These are phyloP conservation scores for Grallaria varia DNA, from an alignment of 2,113 vertebrate species.

Conservation along the genomic window DNA sequence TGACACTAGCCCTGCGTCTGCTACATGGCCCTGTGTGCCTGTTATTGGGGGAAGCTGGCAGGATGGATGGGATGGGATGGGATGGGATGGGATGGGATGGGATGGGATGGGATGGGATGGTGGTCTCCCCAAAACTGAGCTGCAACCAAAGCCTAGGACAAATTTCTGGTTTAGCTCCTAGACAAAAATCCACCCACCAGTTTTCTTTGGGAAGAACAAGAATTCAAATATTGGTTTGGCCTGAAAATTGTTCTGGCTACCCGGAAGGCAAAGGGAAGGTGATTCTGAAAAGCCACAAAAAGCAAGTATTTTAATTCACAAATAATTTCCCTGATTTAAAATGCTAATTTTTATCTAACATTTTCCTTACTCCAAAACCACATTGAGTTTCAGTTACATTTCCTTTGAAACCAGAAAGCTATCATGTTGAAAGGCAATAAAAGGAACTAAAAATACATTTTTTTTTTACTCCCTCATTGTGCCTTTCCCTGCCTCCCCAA, in stretches of 20 bases:
- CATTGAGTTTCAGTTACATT: conserved; percentile 25
- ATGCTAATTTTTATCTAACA: conserved; percentile 32
- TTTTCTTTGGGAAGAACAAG: conserved; percentile 16
- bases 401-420: conserved; percentile 25
- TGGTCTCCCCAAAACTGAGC: background rate
- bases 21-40: rapidly evolving
- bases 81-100: background rate
- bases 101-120: background rate
- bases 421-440: conserved; percentile 9
- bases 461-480: background rate
- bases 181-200: conserved; percentile 7
- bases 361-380: conserved; percentile 17
- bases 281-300: conserved; percentile 34
- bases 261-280: conserved; percentile 20
- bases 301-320: conserved; percentile 24
- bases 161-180: background rate
- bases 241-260: conserved; percentile 10
- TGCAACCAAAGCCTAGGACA: background rate
- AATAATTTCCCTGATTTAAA: conserved; percentile 18
- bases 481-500: conserved; percentile 7
- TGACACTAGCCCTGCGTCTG: background rate
- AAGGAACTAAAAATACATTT: conserved; percentile 10
- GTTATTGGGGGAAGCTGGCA: background rate
- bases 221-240: conserved; percentile 24
- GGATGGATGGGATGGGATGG: background rate